Evolutionary conservation across 1,140 invertebrate genomes (phyloP), one percentile per base, ranked within the genome.

Genomic region (Eupristina koningsbergeri): DNA sequence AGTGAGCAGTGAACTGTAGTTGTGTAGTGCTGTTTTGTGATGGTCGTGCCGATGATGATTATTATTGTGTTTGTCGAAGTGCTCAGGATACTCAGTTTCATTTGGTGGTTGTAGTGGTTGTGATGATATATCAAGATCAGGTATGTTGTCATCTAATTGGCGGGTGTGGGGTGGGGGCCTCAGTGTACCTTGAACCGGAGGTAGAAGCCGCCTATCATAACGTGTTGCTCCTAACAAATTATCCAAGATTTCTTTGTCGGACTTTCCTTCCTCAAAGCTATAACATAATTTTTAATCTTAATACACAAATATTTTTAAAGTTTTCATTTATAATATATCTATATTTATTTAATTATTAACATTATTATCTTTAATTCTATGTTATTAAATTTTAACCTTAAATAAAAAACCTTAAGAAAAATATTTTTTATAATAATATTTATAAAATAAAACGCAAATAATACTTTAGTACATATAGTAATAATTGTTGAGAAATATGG

Each of bases 201-300:
- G 96, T 89, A 96, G 93, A 89, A 97, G 94, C 93, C 96, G 94
- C 94, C 97, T 97, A 93, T 97, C 96, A 93, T 97, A 97, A 91
- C 96, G 94, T 88, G 95, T 96, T 87, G 95, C 94, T 92, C 94
- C 94, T 88, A 97, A 93, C 89, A 97, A 93, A 92, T 96, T 95
- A 94, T 97, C 96, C 93, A 97, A 92, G 91, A 97, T 97, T 93
- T 97, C 96, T 93, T 97, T 97, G 93, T 97, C 96, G 89, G 96
- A 97, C 93, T 96, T 97, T 87, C 96, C 96, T 92, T 96, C 96
- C 91, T 96, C 96, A 93, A 96, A 96, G 92, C 96, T 96, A 94
- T 85, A 94, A 94, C 88, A 93, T 36, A 36, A 2, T 45, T 50
- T 50, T 50, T 17, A 50, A 50, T 17, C 15, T 34, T 36, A 67